Evolutionary conservation across 2,888 invertebrate genomes (phyloP).

Genomic region (Parnassius glacialis): DNA sequence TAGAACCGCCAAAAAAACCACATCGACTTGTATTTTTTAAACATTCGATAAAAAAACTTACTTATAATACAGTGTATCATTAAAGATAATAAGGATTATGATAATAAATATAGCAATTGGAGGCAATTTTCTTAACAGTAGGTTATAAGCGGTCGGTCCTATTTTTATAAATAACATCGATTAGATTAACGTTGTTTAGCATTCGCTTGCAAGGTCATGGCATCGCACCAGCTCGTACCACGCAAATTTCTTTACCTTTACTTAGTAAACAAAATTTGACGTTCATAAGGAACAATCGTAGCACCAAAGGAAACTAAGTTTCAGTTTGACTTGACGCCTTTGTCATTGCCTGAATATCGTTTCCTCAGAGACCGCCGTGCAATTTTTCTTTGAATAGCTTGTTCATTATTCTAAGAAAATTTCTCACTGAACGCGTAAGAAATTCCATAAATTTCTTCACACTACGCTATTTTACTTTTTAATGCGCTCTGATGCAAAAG

Average conservation of each 20-base stretch:
- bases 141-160: constrained; percentile 29
- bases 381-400: constrained; percentile 19
- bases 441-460: neutral
- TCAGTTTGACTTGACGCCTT: constrained; percentile 13
- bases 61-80: constrained; percentile 8
- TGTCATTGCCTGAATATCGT: constrained; percentile 20
- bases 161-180: constrained; percentile 51
- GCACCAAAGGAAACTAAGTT: constrained; percentile 25
- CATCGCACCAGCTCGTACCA: constrained; percentile 76
- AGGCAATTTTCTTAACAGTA: constrained; percentile 16
- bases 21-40: too few species aligned
- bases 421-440: constrained; percentile 1
- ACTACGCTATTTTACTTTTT: neutral
- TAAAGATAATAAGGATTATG: constrained; percentile 13
- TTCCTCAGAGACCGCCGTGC: constrained; percentile 13
- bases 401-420: constrained; percentile 17
- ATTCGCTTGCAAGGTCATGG: constrained; percentile 62
- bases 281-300: constrained; percentile 30
- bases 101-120: constrained; percentile 5
- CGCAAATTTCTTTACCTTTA: constrained; percentile 44
- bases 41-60: too few species aligned
- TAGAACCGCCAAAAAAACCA: too few species aligned
- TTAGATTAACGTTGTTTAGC: constrained; percentile 55
- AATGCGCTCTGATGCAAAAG: constrained; percentile 1
- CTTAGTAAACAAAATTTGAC: constrained; percentile 27